Conservation (phyloP, 2,113 vertebrate species). For the Pygathrix nemaeus region DNA sequence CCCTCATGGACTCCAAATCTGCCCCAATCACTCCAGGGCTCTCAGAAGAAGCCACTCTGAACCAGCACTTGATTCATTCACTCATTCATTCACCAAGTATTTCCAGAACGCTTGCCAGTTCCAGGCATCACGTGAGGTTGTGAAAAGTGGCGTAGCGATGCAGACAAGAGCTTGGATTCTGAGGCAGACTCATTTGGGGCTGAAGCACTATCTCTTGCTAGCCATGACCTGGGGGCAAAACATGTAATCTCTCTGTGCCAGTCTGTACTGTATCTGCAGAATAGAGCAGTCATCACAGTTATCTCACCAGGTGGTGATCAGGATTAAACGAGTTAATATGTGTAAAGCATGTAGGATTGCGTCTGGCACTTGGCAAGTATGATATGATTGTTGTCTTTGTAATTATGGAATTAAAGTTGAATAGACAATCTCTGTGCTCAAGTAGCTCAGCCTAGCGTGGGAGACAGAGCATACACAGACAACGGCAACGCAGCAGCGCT, state of each 20-base stretch:
- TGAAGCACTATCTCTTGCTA: no score
- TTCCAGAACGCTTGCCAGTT: neutral
- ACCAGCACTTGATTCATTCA: neutral
- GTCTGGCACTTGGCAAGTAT: slow-evolving; percentile 12
- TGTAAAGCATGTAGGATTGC: neutral
- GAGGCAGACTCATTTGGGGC: neutral
- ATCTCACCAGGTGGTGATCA: neutral
- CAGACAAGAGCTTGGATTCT: accelerated
- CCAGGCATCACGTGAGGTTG: accelerated
- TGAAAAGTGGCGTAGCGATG: accelerated
- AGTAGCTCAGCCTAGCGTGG: slow-evolving; percentile 20
- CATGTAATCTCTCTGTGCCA: accelerated
- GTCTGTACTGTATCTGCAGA: accelerated
- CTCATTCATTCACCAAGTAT: neutral
- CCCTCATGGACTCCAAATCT: neutral
- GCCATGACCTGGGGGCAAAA: neutral
- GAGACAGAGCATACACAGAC: neutral
- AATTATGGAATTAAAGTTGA: slow-evolving; percentile 54
- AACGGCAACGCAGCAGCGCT: accelerated
- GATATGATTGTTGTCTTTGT: slow-evolving; percentile 36
- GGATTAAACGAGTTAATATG: slow-evolving; percentile 1
- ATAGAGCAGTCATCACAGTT: neutral
- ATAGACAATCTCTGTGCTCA: neutral
- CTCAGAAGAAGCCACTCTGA: neutral
- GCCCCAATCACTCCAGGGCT: neutral